Percentiles rank a stretch among this genome's conserved stretches.
These are phyloP conservation scores for Catostomus latipinnis DNA, from an alignment of 2,797 vertebrate species.

Conservation along the genomic window DNA sequence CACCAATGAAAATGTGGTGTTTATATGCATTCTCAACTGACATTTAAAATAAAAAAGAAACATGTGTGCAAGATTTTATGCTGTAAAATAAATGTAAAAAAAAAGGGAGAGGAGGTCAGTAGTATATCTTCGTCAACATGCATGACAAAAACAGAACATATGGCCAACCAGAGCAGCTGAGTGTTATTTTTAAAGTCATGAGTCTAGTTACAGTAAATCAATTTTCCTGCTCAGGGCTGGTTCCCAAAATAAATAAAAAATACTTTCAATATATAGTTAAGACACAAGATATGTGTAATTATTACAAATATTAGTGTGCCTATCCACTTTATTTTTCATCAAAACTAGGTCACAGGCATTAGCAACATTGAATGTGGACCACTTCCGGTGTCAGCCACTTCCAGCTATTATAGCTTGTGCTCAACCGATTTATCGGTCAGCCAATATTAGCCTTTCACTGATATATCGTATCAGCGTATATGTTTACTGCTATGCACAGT, in stretches of 20 bases:
- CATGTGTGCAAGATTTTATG: background rate
- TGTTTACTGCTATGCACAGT: too few relatives aligned
- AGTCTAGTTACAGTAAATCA: slow-evolving; percentile 15
- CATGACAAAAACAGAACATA: slow-evolving; percentile 51
- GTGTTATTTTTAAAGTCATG: slow-evolving; percentile 74
- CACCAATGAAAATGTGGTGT: background rate
- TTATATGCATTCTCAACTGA: background rate
- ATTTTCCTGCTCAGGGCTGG: slow-evolving; percentile 2
- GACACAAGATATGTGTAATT: background rate
- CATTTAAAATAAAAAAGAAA: background rate
- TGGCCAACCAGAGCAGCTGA: slow-evolving; percentile 68
- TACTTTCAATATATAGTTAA: background rate
- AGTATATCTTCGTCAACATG: background rate
- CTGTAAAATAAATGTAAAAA: background rate
- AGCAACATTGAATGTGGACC: too few relatives aligned
- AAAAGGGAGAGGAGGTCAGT: background rate
- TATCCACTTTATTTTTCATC: too few relatives aligned
- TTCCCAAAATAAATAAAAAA: background rate
- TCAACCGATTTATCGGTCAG: too few relatives aligned
- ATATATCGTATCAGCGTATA: too few relatives aligned
- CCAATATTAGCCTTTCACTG: too few relatives aligned
- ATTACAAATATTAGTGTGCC: background rate
- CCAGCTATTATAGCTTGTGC: too few relatives aligned
- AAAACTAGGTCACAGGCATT: too few relatives aligned
- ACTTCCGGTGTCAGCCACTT: too few relatives aligned